Evolutionary conservation across 2,888 invertebrate genomes (phyloP).

Genomic region (Agrochola litura): DNA sequence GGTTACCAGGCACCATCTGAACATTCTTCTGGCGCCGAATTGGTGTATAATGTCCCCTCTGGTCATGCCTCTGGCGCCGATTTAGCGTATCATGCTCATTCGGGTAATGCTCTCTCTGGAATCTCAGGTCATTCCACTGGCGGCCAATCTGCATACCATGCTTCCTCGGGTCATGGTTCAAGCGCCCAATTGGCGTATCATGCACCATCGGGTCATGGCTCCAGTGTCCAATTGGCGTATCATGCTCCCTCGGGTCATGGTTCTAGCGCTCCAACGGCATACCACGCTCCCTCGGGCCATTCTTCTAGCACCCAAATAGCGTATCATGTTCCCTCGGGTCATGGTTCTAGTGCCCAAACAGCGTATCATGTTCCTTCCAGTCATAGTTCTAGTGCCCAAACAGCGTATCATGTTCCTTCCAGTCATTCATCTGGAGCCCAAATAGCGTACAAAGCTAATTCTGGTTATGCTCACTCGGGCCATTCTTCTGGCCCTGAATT

Average conservation of each 20-base stretch:
- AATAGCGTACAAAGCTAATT: not conserved
- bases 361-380: conserved; percentile 18
- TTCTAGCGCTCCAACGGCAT: conserved; percentile 4
- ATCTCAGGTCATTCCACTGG: conserved; percentile 25
- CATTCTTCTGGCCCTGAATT: conserved; percentile 18
- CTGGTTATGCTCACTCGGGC: not conserved
- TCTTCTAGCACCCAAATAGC: not conserved
- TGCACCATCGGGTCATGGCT: not conserved
- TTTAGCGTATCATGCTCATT: conserved; percentile 45
- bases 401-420: conserved; percentile 16
- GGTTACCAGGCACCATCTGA: conserved; percentile 33
- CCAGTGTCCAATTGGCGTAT: not conserved
- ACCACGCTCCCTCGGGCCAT: conserved; percentile 11
- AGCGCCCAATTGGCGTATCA: conserved; percentile 3
- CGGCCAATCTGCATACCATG: conserved; percentile 10
- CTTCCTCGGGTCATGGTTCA: not conserved
- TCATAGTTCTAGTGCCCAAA: not conserved
- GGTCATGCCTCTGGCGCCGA: conserved; percentile 31
- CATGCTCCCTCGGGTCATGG: not conserved
- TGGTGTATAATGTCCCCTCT: conserved; percentile 28
- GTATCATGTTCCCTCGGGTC: not conserved
- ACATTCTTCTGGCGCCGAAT: conserved; percentile 24
- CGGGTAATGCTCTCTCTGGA: conserved; percentile 35
- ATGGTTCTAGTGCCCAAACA: not conserved
- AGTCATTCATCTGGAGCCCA: not conserved